Conservation (phyloP, 2,113 vertebrate species). For the Tamias sibiricus region DNA sequence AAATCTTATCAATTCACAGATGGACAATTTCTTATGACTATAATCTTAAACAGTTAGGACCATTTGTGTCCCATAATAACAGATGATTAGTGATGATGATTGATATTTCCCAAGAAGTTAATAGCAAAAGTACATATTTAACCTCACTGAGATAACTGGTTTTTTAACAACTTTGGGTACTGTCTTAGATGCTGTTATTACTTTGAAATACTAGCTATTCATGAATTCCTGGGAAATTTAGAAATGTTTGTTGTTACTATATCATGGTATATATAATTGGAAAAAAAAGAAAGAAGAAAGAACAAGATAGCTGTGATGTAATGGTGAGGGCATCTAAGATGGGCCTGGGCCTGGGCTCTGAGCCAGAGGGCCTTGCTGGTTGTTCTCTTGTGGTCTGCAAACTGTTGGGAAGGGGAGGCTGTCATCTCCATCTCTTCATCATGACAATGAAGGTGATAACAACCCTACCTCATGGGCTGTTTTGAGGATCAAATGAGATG, state of each 20-base stretch:
- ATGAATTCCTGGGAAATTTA: background rate
- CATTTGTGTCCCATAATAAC: background rate
- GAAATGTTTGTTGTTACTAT: background rate
- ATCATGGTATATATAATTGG: background rate
- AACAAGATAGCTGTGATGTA: no score
- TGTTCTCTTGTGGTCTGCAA: background rate
- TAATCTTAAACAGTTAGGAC: background rate
- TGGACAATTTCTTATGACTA: background rate
- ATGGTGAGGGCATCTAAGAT: no score
- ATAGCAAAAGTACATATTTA: background rate
- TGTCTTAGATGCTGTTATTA: background rate
- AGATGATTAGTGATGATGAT: background rate
- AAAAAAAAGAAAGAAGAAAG: background rate
- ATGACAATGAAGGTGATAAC: background rate
- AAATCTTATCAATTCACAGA: background rate
- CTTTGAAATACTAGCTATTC: background rate
- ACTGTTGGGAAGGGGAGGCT: background rate
- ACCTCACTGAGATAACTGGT: background rate
- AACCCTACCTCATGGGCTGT: background rate
- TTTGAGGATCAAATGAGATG: background rate
- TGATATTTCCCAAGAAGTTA: background rate
- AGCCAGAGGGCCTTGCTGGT: rapidly evolving
- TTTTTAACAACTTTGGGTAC: background rate
- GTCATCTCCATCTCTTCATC: background rate
- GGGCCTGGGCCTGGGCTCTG: background rate